Conservation (phyloP, 2,797 vertebrate species). For the Peromyscus eremicus region DNA sequence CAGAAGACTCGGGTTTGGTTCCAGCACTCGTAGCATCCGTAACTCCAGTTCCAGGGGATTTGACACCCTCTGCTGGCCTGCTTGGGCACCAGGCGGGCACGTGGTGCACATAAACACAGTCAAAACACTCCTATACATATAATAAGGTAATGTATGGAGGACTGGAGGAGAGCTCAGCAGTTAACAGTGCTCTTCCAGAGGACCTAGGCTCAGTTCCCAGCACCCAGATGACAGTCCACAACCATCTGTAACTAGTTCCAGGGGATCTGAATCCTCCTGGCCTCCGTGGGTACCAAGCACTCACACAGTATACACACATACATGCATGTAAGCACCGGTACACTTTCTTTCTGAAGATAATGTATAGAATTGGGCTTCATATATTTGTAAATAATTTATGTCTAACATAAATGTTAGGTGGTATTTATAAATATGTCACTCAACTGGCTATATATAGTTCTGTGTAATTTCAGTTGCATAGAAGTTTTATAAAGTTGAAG, state of each 20-base stretch:
- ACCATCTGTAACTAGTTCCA: neutral
- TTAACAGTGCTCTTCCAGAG: neutral
- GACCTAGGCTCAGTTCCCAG: neutral
- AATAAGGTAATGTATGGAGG: neutral
- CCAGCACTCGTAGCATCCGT: neutral
- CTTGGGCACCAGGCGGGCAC: neutral
- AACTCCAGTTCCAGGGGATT: neutral
- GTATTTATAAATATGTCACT: neutral
- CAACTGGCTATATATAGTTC: neutral
- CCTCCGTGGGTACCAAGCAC: neutral
- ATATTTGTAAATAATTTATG: slow-evolving; percentile 42
- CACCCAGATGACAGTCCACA: neutral
- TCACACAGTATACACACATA: neutral
- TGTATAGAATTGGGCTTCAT: slow-evolving; percentile 8
- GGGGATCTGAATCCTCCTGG: neutral
- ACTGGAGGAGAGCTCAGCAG: neutral
- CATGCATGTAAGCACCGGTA: neutral
- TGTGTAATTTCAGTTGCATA: slow-evolving; percentile 8
- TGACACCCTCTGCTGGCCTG: neutral
- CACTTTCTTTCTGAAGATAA: neutral
- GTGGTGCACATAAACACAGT: neutral
- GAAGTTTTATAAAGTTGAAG: slow-evolving; percentile 19
- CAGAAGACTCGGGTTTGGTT: neutral
- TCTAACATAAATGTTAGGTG: neutral
- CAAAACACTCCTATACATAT: neutral